phyloP scores from a whole-genome alignment of 2,113 vertebrate genomes.

The Microcebus lehilahytsara region DNA sequence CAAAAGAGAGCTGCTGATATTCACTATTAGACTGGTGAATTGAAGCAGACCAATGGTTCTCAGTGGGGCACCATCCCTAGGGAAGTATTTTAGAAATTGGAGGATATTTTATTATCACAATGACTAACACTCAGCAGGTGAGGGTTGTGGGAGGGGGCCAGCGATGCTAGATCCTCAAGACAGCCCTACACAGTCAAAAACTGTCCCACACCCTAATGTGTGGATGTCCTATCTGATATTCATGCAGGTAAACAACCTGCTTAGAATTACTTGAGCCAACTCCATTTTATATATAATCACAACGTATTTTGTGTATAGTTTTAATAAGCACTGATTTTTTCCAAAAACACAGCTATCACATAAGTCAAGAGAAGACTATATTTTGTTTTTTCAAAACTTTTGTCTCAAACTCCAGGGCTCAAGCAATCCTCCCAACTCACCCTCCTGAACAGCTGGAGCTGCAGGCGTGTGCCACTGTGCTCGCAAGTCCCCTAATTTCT shows the following conservation, averaged over 20 bases:
- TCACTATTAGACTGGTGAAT: neutral
- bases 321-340: neutral
- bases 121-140: neutral
- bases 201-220: neutral
- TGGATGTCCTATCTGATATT: too few relatives aligned
- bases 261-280: neutral
- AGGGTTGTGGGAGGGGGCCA: neutral
- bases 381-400: neutral
- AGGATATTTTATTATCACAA: neutral
- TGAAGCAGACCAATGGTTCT: too few relatives aligned
- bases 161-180: neutral
- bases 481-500: neutral
- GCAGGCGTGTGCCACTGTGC: too few relatives aligned
- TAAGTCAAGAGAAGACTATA: neutral
- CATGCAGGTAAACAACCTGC: too few relatives aligned
- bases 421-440: too few relatives aligned
- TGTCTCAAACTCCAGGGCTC: too few relatives aligned
- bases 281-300: neutral
- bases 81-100: neutral
- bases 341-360: neutral
- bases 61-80: neutral
- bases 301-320: neutral
- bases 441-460: too few relatives aligned
- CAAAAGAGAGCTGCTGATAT: fast-evolving
- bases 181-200: neutral